A percentile compares a stretch with the other conserved stretches of the same genome.
These are phyloP conservation scores for Candidula unifasciata DNA, from an alignment of 2,888 invertebrate genomes.

Conservation along the genomic window DNA sequence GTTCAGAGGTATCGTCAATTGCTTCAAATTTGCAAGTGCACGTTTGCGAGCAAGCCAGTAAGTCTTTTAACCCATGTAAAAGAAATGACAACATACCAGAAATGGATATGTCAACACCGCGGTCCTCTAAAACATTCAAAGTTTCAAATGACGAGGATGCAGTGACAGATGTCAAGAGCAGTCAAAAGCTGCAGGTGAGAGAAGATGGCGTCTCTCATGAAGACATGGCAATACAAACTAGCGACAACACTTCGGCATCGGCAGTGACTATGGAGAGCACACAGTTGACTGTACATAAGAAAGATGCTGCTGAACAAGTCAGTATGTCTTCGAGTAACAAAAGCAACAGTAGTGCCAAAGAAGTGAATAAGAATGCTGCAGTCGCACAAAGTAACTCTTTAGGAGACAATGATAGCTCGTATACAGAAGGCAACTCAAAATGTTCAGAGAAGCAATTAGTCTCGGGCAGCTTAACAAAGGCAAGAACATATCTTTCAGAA, in stretches of 20 bases:
- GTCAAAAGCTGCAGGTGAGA: not conserved
- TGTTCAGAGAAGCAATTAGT: too few species aligned
- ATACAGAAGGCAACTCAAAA: not conserved
- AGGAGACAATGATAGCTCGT: not conserved
- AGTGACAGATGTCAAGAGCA: not conserved
- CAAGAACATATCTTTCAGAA: not conserved
- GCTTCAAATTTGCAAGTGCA: not conserved
- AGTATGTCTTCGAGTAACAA: not conserved
- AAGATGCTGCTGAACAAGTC: not conserved
- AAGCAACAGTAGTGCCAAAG: not conserved
- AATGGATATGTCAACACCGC: not conserved
- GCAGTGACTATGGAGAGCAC: not conserved
- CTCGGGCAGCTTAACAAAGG: not conserved
- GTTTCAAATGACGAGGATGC: not conserved
- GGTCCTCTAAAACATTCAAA: not conserved
- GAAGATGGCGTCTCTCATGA: not conserved
- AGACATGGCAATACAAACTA: slow-evolving; percentile 1
- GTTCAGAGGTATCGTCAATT: not conserved
- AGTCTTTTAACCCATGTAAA: not conserved
- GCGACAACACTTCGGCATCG: slow-evolving; percentile 13
- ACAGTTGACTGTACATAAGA: not conserved
- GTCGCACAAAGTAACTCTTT: not conserved
- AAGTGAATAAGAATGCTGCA: too few species aligned
- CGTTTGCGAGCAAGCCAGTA: not conserved
- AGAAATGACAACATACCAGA: not conserved